These are phyloP conservation scores for Ashinkailepas kermadecensis DNA, from an alignment of 2,888 invertebrate genomes.

Conservation along the genomic window DNA sequence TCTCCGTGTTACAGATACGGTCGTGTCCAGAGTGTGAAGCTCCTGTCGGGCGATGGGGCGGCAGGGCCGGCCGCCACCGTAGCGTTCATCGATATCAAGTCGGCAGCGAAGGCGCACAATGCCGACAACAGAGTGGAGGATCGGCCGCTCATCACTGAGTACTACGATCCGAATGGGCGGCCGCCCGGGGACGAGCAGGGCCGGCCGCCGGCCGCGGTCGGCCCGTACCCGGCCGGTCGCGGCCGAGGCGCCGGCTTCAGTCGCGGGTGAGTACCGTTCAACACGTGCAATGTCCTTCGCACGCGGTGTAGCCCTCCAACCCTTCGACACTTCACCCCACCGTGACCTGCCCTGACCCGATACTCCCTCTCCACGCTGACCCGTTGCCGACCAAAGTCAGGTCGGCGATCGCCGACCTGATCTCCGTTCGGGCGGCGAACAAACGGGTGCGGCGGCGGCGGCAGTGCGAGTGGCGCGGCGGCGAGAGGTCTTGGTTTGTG, in stretches of 20 bases:
- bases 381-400: neutral
- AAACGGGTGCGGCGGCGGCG: too few relatives aligned
- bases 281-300: too few relatives aligned
- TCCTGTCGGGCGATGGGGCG: slow-evolving; percentile 54
- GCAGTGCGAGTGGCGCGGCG: too few relatives aligned
- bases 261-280: slow-evolving; percentile 4
- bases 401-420: too few relatives aligned
- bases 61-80: slow-evolving; percentile 71
- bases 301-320: too few relatives aligned
- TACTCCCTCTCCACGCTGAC: neutral
- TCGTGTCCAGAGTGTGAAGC: slow-evolving; percentile 93
- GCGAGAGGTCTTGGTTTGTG: too few relatives aligned
- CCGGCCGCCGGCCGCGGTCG: slow-evolving; percentile 33
- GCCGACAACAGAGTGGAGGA: slow-evolving; percentile 83
- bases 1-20: slow-evolving; percentile 64
- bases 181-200: slow-evolving; percentile 46
- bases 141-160: slow-evolving; percentile 77
- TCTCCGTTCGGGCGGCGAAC: too few relatives aligned
- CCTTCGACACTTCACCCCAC: too few relatives aligned
- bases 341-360: neutral
- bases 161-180: slow-evolving; percentile 70
- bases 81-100: slow-evolving; percentile 95
- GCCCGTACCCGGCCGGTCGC: slow-evolving; percentile 25
- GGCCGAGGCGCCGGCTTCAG: slow-evolving; percentile 24
- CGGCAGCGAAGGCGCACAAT: slow-evolving; percentile 87